phyloP scores from a whole-genome alignment of 2,797 vertebrate species.

The Chaetodon trifasciatus region DNA sequence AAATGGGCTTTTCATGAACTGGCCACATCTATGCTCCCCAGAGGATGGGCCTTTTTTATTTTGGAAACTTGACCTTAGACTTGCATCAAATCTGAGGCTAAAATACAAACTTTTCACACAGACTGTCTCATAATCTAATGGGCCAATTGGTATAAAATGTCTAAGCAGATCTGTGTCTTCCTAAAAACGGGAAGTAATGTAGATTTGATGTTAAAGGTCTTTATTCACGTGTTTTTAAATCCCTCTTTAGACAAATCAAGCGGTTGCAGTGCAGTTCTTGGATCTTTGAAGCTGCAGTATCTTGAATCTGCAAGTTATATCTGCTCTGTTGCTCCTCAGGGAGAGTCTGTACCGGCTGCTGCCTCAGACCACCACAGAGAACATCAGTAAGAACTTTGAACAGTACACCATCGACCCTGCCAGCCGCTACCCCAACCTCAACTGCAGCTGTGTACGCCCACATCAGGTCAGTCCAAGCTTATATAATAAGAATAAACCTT shows the following conservation, averaged over 20 bases:
- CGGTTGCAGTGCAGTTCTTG: neutral
- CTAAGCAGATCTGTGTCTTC: neutral
- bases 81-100: neutral
- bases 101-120: neutral
- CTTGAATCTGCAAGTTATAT: neutral
- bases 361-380: conserved; percentile 97
- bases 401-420: conserved; percentile 94
- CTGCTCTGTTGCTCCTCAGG: conserved; percentile 74
- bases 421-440: conserved; percentile 97
- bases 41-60: neutral
- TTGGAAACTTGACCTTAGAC: neutral
- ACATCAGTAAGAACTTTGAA: conserved; percentile 97
- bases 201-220: neutral
- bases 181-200: no score
- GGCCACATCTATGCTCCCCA: neutral
- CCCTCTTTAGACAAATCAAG: neutral
- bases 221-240: neutral
- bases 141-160: neutral
- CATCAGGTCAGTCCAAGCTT: conserved; percentile 89
- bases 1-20: neutral
- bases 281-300: conserved; percentile 9
- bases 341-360: conserved; percentile 96
- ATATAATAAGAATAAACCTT: neutral
- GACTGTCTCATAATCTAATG: neutral
- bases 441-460: conserved; percentile 91